Base-by-base conservation (phyloP, 2,888 invertebrate species). In the Alcis repandata region DNA sequence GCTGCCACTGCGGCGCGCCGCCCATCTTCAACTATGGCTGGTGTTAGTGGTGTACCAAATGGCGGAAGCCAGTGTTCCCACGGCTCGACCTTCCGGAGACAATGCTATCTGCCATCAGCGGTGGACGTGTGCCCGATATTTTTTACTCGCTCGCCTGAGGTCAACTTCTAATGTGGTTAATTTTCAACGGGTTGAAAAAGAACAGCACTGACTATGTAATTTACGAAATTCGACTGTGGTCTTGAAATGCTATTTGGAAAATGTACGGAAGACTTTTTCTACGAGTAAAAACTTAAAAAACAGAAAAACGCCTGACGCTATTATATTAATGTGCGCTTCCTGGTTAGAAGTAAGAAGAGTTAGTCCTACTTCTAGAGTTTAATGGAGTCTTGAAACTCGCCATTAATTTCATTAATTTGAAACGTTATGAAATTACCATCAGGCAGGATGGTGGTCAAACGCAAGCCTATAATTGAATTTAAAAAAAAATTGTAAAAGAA, bases 91-190 rank as follows among this genome's bases (percentile, higher is more conserved):
- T 72, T 72, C 67, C 59, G 60, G 54, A 64, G 68, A 77, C 77
- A 80, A 80, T 80, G 70, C 65, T 78, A 79, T 77, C 77, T 74
- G 62, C 70, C 77, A 80, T 80, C 79, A 46, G 76, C 73, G 73
- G 79, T 75, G 68, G 63, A 67, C 68, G 65, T 60, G 60, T 59
- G 71, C 59, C 68, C 67, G 62, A 71, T 69, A 69, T 75, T 67
- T 65, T 70, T 73, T 68, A 59, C 49, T 59, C 54, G 49, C 17
- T 38, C 27, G 27, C 27, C 27, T 49, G 40, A 63, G 63, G 57
- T 61, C 65, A 57, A 45, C 38, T 4, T n/a, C 0, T 56, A 54
- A 51, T 59, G 43, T 54, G 40, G 32, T 46, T 56, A n/a, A 58
- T 52, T 53, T 59, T 41, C 32, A 32, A 52, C 45, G 20, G 53